Base-by-base conservation (phyloP, 2,888 invertebrate species). In the Gortyna flavago region DNA sequence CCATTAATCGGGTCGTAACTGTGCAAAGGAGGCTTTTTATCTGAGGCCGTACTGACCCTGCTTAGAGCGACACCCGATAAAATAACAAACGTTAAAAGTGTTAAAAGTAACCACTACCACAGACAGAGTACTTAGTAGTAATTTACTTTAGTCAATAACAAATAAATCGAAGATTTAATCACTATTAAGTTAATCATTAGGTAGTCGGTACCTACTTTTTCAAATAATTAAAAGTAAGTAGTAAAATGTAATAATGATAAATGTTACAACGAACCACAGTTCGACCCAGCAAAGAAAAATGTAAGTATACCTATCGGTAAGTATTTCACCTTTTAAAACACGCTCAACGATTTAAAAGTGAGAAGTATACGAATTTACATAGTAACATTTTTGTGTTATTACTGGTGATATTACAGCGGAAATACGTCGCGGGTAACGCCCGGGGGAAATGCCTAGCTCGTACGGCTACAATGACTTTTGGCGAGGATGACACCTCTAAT, bases 361-460 rank as follows among this genome's bases (percentile, higher is more conserved):
- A 75, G 70, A 67, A 71, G 48, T 64, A n/a, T 21, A 32, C 38
- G 79, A 74, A 76, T 74, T 86, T 68, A 44, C 73, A 44, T 74
- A 32, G 86, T 86, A 79, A 13, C 32, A 51, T 64, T 77, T 82
- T 69, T 62, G 66, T 62, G 51, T 64, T 54, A 74, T 78, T 78
- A 65, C 72, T 66, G 83, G 80, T 75, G 62, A 85, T 87, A 84
- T 87, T 81, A 86, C 72, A 74, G 77, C 73, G 81, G 67, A 83
- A 85, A 87, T 85, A 87, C 82, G 81, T 78, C 73, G 81, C 73
- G 61, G 57, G 79, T 64, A 67, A 41, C 67, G 75, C 90, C 77
- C 88, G 38, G 59, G 90, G 90, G 89, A 90, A 88, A 89, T 87
- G 83, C 77, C 69, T 81, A 77, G 69, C 84, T 81, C 81, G 83